Percentiles rank a stretch among this genome's conserved stretches.
These are phyloP conservation scores for Nothocercus julius DNA, from an alignment of 2,113 vertebrate species.

Conservation along the genomic window DNA sequence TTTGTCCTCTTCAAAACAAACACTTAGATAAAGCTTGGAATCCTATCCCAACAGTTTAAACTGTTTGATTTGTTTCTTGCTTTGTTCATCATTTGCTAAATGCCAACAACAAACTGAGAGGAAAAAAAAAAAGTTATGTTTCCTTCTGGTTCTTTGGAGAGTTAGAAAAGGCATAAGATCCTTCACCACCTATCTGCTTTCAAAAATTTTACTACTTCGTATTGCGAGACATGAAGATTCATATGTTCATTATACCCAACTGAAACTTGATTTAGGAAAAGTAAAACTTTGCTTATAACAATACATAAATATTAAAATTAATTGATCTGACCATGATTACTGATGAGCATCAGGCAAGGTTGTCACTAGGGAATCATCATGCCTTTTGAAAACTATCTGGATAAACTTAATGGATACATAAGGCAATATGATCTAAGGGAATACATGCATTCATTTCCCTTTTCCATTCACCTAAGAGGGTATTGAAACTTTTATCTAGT, in stretches of 20 bases:
- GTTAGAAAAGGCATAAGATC: neutral
- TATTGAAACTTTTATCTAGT: conserved; percentile 48
- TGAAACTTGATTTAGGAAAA: conserved; percentile 7
- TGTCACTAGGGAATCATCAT: neutral
- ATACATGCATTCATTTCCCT: conserved; percentile 57
- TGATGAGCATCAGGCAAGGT: neutral
- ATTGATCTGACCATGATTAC: neutral
- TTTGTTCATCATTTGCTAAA: neutral
- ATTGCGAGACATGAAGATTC: neutral
- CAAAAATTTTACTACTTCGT: neutral
- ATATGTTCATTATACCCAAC: neutral
- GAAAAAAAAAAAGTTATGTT: too few species aligned
- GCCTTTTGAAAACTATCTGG: conserved; percentile 4
- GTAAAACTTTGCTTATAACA: neutral
- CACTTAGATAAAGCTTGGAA: neutral
- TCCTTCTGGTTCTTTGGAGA: neutral
- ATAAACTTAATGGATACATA: conserved; percentile 8
- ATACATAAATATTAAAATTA: conserved; percentile 35
- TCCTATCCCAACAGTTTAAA: too few species aligned
- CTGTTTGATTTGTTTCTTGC: neutral
- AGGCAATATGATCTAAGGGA: conserved; percentile 41
- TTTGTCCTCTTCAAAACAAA: neutral
- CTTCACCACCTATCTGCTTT: neutral
- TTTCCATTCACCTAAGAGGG: conserved; percentile 15
- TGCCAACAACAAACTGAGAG: neutral